These are phyloP conservation scores for Eleginops maclovinus DNA, from an alignment of 2,113 vertebrate genomes.

Conservation along the genomic window DNA sequence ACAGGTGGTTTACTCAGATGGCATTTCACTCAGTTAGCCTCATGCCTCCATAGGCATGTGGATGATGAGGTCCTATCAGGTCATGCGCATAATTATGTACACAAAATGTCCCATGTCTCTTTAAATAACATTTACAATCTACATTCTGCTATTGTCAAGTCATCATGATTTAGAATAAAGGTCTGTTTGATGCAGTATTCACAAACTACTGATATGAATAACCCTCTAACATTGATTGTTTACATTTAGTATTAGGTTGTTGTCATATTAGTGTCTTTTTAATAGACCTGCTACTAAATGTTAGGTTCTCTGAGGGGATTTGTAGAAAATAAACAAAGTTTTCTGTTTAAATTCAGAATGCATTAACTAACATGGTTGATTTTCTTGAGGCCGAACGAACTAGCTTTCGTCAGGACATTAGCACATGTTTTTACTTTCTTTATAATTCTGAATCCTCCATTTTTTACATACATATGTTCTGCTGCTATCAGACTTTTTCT, in stretches of 20 bases:
- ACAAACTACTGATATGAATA: not conserved
- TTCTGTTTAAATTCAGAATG: not conserved
- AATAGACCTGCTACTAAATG: not conserved
- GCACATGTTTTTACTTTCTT: not conserved
- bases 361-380: not conserved
- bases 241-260: not conserved
- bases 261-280: not conserved
- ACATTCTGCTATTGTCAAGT: not conserved
- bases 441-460: not conserved
- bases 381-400: not conserved
- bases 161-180: not conserved
- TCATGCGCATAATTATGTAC: constrained; percentile 6
- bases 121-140: not conserved
- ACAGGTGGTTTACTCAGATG: constrained; percentile 71
- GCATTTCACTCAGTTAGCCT: constrained; percentile 56
- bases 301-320: not conserved
- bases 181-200: not conserved
- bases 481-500: not conserved
- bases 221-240: not conserved
- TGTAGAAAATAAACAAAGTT: constrained; percentile 3
- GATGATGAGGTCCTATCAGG: constrained; percentile 20
- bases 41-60: constrained; percentile 33
- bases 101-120: not conserved
- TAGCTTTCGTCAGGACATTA: not conserved
- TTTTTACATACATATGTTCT: not conserved